A percentile compares a stretch with the other conserved stretches of the same genome.
Evolutionary conservation across 2,113 vertebrate genomes (phyloP).

Genomic region (Aptenodytes patagonicus): DNA sequence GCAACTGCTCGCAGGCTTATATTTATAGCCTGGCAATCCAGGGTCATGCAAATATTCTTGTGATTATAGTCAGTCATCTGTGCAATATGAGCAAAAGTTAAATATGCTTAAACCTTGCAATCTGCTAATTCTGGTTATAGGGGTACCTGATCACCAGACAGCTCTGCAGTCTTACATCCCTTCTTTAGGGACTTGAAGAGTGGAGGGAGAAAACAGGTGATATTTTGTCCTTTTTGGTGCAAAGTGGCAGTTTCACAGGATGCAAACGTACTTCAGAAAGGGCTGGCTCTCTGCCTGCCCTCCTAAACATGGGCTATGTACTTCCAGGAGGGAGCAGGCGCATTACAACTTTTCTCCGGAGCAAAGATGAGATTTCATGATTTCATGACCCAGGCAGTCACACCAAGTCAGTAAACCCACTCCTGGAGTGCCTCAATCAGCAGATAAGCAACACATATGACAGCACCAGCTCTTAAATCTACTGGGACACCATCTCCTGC

Average conservation of each 20-base stretch:
- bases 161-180: not conserved
- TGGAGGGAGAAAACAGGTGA: not conserved
- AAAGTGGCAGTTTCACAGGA: not conserved
- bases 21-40: not conserved
- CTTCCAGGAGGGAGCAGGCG: not conserved
- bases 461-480: not conserved
- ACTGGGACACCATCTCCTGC: not conserved
- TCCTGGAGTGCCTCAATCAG: not conserved
- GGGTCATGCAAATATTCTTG: not conserved
- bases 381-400: not conserved
- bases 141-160: not conserved
- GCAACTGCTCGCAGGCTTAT: not conserved
- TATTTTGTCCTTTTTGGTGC: not conserved
- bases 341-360: accelerated
- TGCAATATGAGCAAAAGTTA: not conserved
- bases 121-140: not conserved
- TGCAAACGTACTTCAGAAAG: not conserved
- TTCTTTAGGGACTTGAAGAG: not conserved
- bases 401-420: not conserved
- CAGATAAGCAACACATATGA: not conserved
- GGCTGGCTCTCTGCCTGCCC: not conserved
- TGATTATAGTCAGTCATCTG: not conserved
- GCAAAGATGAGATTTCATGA: not conserved
- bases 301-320: not conserved
- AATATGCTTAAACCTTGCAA: not conserved